Evolutionary conservation across 2,888 invertebrate genomes (phyloP), one percentile per base, ranked within the genome.

Genomic region (Phortica okadai): DNA sequence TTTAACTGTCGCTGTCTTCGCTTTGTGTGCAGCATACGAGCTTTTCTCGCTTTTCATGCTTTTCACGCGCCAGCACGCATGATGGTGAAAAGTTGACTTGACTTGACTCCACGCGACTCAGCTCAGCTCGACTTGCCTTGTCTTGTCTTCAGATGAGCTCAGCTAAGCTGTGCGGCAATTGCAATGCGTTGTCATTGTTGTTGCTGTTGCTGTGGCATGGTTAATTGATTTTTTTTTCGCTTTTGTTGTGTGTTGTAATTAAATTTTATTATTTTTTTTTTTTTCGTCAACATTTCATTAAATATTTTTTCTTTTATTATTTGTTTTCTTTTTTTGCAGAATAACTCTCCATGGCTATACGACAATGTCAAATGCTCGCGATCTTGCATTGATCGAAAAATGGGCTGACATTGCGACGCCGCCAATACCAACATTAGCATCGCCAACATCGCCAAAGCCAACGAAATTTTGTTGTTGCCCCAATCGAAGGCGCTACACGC

Each of bases 311-410:
- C 54, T 74, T 41, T 75, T 54, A 45, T 59, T 5, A 64, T 21
- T 74, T 16, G 74, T 16, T 79, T 11, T 74, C 14, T 56, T 11
- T 74, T n/a, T 56, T 84, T 89, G 6, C 84, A 90, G 90, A 90
- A 90, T 88, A 79, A 83, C 83, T 82, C 88, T 90, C 83, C 86
- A 90, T 90, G 90, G 90, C 88, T 84, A 84, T 85, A 85, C 84
- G 79, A 89, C 88, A 88, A 90, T 90, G 90, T 89, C 90, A 82
- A 90, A 89, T 88, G 86, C 88, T 87, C 90, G 89, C 79, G 90
- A 90, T 87, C 82, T 90, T 89, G 89, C 90, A 86, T 88, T 89
- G 84, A 86, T 88, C 81, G 87, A 90, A 81, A 89, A 90, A 89
- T 90, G 90, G 90, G 88, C 90, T 87, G 88, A 89, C 82, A 87